These are phyloP conservation scores for Mus spicilegus DNA, from an alignment of 2,113 vertebrate species.

Conservation along the genomic window DNA sequence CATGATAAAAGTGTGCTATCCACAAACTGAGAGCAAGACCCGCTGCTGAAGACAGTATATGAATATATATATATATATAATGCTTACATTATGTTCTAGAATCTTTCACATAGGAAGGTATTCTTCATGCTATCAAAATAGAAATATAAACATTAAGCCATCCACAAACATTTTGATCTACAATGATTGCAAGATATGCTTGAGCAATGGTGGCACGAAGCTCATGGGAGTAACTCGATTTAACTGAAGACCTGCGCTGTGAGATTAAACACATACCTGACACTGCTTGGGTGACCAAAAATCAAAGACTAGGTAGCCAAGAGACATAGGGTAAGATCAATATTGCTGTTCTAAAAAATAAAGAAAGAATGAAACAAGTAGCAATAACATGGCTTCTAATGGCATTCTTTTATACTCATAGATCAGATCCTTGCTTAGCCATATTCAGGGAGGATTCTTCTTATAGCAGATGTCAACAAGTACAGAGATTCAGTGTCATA, in stretches of 20 bases:
- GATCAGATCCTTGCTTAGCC: neutral
- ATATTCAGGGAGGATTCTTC: neutral
- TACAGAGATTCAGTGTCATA: neutral
- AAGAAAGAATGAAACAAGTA: neutral
- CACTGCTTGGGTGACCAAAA: neutral
- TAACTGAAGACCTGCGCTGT: neutral
- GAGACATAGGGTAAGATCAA: neutral
- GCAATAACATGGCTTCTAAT: neutral
- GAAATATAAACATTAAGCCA: neutral
- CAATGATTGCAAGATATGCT: neutral
- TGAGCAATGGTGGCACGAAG: neutral
- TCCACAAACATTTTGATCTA: neutral
- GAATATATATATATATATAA: neutral
- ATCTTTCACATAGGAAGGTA: neutral
- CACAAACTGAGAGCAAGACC: neutral
- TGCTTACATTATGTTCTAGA: neutral
- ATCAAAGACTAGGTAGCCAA: neutral
- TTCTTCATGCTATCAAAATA: neutral
- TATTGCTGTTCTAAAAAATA: neutral
- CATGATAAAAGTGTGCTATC: neutral
- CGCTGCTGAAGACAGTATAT: neutral
- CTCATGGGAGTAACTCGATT: neutral
- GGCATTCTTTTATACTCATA: neutral
- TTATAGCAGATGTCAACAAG: neutral
- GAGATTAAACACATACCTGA: neutral